These are phyloP conservation scores for Ramphastos sulfuratus DNA, from an alignment of 2,113 vertebrate genomes.

Conservation along the genomic window DNA sequence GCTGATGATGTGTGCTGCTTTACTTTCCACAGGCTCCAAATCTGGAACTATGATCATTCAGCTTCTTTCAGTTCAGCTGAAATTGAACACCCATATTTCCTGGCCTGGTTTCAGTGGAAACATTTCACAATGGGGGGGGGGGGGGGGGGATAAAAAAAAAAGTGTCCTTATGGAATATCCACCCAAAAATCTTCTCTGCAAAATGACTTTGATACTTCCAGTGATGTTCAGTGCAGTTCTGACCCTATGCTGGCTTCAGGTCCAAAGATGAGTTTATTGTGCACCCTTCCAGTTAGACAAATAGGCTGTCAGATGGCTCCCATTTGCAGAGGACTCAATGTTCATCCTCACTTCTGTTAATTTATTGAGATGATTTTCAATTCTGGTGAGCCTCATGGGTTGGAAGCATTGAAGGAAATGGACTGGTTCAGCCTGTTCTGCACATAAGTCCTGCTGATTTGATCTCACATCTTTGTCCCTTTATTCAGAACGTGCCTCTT, in stretches of 20 bases:
- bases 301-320: neutral
- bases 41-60: neutral
- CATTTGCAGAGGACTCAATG: fast-evolving
- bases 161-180: neutral
- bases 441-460: neutral
- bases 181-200: neutral
- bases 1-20: fast-evolving
- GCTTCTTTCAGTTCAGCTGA: neutral
- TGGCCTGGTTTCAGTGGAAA: neutral
- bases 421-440: neutral
- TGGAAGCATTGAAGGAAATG: neutral
- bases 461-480: neutral
- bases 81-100: neutral
- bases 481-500: neutral
- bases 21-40: neutral
- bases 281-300: neutral
- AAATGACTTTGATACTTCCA: neutral
- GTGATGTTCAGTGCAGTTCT: neutral
- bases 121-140: neutral
- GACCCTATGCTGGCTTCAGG: neutral
- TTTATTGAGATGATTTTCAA: neutral
- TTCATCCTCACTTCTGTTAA: neutral
- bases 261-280: neutral
- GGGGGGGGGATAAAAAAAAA: neutral
- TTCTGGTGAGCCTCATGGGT: neutral